Evolutionary conservation across 2,113 vertebrate genomes (phyloP).

Genomic region (Ardeotis arabs): DNA sequence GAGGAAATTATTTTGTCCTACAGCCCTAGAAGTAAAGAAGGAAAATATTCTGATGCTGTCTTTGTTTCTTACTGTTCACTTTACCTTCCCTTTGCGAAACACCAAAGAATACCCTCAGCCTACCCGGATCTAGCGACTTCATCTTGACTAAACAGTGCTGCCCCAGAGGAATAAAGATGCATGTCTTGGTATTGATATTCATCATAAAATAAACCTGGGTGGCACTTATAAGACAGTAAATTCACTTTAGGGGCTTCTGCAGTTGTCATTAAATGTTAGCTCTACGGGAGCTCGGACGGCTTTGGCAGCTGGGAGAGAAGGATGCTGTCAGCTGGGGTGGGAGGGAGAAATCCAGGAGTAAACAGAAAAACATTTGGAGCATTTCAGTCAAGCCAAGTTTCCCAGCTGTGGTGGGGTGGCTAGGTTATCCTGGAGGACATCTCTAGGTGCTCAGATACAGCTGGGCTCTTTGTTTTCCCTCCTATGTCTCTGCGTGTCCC

Average conservation of each 20-base stretch:
- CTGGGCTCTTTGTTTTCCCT: not conserved
- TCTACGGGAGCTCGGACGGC: not conserved
- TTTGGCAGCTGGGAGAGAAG: constrained; percentile 4
- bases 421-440: not conserved
- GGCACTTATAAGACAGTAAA: constrained; percentile 15
- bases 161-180: not conserved
- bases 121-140: not conserved
- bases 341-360: constrained; percentile 4
- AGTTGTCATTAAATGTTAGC: not conserved
- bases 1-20: not conserved
- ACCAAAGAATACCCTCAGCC: not conserved
- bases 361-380: not conserved
- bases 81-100: not conserved
- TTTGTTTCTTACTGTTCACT: not conserved
- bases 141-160: not conserved
- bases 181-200: not conserved
- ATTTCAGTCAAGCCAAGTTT: not conserved
- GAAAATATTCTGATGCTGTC: not conserved
- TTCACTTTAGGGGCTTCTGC: constrained; percentile 28
- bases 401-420: not conserved
- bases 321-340: not conserved
- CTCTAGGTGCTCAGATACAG: not conserved
- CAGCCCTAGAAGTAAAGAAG: not conserved
- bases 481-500: not conserved
- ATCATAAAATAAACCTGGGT: not conserved